A percentile compares a stretch with the other conserved stretches of the same genome.
phyloP scores from a whole-genome alignment of 2,888 invertebrate genomes.

The Seira musarum region DNA sequence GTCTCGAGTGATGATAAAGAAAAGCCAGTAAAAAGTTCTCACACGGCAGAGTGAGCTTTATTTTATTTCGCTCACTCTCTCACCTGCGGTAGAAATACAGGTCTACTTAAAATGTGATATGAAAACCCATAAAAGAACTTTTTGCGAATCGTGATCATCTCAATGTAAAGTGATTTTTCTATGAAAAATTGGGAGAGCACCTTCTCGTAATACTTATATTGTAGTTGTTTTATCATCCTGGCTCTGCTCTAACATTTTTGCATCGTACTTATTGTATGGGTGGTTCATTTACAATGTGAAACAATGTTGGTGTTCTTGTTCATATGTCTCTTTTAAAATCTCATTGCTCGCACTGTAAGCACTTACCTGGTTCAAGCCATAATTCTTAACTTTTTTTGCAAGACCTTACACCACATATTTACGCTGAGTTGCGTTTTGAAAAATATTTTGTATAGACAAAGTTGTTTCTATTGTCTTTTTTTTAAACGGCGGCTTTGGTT shows the following conservation, averaged over 20 bases:
- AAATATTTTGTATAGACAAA: not conserved
- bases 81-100: conserved; percentile 9
- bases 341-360: no score
- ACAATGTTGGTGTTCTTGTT: no score
- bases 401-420: not conserved
- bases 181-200: conserved; percentile 6
- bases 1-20: not conserved
- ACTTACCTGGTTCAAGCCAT: no score
- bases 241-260: no score
- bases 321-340: no score
- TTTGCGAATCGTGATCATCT: conserved; percentile 11
- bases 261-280: no score
- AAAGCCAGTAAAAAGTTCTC: conserved; percentile 3
- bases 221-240: no score
- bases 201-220: no score
- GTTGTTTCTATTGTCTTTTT: not conserved
- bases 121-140: conserved; percentile 14
- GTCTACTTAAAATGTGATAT: not conserved
- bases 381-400: no score
- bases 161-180: conserved; percentile 11
- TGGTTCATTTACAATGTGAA: no score
- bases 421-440: not conserved
- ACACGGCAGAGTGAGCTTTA: no score
- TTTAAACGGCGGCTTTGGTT: not conserved
- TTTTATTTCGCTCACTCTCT: no score